Base-by-base conservation (phyloP, 2,113 vertebrate genomes). In the Tachysurus vachellii region DNA sequence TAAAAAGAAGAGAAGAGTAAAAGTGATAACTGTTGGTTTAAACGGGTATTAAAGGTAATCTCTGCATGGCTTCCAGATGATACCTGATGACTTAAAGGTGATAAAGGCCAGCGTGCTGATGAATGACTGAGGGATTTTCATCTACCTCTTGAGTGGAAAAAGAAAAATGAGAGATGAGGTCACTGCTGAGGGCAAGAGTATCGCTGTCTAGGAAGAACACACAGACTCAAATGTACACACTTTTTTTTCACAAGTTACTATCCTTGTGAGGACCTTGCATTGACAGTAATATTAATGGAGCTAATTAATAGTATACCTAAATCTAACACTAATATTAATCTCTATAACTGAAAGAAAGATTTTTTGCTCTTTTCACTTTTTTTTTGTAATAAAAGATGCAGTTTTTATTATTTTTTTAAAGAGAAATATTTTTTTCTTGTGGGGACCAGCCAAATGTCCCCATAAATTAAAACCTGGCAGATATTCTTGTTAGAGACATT, bases 61-160 rank as follows among this genome's bases (percentile, higher is more conserved):
- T 82, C 68, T 54, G 44, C 57, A 53, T 57, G 62, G 71, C 70
- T 80, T 80, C 23, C 23, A 89, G 75, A 73, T 53, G 79, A 83
- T 59, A 31, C 16, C 86, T 81, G 82, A 82, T 89, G 70, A 73
- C 76, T 80, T 73, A 84, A 75, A 57, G 56, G 75, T 80, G 64
- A 80, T 83, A 53, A 64, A 81, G 84, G 64, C 44, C 64, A 83
- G 80, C 5, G 13, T 80, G 66, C 84, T 44, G 59, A 82, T 87
- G 81, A 86, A 85, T 87, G 84, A 89, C 61, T 88, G 86, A 88
- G 85, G 79, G 81, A 88, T 86, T 83, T 66, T 83, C 64, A 71
- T 88, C 77, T 71, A 36, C 79, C 44, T 80, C 71, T 73, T 54
- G 83, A 68, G 57, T 73, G 68, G 53, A 80, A 85, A 89, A 82